Conservation (phyloP, 2,113 vertebrate genomes). For the Eira barbara region DNA sequence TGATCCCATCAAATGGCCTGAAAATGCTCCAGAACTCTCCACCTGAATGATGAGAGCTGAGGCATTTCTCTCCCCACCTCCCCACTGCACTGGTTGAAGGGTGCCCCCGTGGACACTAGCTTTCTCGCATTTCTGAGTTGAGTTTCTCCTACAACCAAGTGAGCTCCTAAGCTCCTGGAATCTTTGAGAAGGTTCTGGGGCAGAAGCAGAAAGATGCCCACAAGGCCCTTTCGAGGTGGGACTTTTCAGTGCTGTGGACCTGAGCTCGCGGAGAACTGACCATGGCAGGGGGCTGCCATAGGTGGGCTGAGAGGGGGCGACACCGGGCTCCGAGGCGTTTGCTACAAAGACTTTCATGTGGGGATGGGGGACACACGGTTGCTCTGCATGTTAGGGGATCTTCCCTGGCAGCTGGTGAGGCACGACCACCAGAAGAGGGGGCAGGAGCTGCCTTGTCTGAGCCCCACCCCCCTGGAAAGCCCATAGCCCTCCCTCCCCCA, state of each 20-base stretch:
- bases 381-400: background rate
- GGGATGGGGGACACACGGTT: too few species aligned
- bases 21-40: background rate
- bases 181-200: background rate
- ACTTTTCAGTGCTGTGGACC: background rate
- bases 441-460: background rate
- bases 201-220: background rate
- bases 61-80: background rate
- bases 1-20: too few species aligned
- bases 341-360: background rate
- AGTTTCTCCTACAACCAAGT: background rate
- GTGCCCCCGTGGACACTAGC: too few species aligned
- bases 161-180: background rate
- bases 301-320: background rate
- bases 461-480: fast-evolving
- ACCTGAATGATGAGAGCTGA: fast-evolving
- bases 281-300: background rate
- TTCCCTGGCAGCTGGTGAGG: background rate
- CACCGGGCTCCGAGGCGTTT: background rate
- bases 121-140: background rate
- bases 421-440: background rate
- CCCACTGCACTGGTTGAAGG: background rate
- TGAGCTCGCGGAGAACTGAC: background rate
- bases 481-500: fast-evolving
- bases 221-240: too few species aligned